phyloP scores from a whole-genome alignment of 2,888 invertebrate genomes.

The Ormyrus pomaceus region DNA sequence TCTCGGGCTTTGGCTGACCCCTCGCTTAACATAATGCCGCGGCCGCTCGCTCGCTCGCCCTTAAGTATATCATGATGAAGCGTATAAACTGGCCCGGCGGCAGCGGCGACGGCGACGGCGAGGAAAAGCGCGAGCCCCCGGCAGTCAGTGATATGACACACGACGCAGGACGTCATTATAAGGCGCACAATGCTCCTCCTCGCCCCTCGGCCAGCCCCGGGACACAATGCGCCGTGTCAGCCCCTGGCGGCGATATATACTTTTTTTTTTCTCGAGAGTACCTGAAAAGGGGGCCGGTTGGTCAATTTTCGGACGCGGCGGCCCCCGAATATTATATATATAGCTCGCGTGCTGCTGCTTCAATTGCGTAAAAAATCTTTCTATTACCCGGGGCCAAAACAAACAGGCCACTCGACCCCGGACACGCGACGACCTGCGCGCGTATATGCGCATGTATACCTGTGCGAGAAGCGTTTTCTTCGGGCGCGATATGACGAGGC shows the following conservation, averaged over 20 bases:
- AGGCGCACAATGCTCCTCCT: slow-evolving; percentile 58
- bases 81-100: slow-evolving; percentile 58
- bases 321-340: neutral
- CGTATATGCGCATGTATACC: too few relatives aligned
- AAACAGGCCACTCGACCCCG: slow-evolving; percentile 31
- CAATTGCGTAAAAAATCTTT: slow-evolving; percentile 46
- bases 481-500: too few relatives aligned
- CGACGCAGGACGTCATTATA: slow-evolving; percentile 67
- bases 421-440: neutral
- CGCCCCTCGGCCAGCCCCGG: neutral
- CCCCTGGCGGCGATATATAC: too few relatives aligned
- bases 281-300: slow-evolving; percentile 28
- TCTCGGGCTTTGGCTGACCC: slow-evolving; percentile 48
- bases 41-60: slow-evolving; percentile 29
- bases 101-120: too few relatives aligned
- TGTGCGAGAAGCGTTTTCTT: too few relatives aligned
- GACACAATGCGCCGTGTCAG: too few relatives aligned
- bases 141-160: slow-evolving; percentile 62
- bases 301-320: slow-evolving; percentile 40
- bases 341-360: slow-evolving; percentile 18
- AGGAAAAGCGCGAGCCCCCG: slow-evolving; percentile 30
- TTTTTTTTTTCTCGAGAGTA: neutral
- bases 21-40: slow-evolving; percentile 43
- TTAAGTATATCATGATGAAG: slow-evolving; percentile 66
- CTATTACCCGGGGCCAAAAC: slow-evolving; percentile 20